Evolutionary conservation across 2,113 vertebrate genomes (phyloP).

Genomic region (Chaetops frenatus): DNA sequence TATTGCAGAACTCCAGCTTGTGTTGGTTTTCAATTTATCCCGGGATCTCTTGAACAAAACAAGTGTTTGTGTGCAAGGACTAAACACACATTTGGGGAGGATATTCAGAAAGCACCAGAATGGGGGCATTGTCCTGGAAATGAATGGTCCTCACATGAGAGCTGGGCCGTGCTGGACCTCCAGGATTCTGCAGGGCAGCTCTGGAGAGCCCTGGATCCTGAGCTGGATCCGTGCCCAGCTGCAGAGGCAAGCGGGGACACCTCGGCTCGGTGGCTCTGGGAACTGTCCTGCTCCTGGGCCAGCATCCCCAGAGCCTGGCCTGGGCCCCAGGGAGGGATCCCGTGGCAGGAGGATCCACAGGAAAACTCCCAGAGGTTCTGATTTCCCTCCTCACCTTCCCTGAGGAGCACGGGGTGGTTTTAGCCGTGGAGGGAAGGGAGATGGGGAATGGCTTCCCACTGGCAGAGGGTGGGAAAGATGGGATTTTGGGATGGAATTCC

Average conservation of each 20-base stretch:
- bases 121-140: neutral
- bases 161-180: neutral
- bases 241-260: neutral
- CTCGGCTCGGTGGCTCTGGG: neutral
- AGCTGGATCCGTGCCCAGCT: neutral
- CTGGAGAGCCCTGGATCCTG: neutral
- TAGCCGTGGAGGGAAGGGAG: too few relatives aligned
- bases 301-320: neutral
- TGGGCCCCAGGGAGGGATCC: too few relatives aligned
- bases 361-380: too few relatives aligned
- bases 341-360: too few relatives aligned
- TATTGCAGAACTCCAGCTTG: neutral
- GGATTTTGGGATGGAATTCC: neutral
- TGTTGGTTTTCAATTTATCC: neutral
- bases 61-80: neutral
- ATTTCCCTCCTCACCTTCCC: too few relatives aligned
- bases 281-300: neutral
- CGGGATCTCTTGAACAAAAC: neutral
- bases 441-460: too few relatives aligned
- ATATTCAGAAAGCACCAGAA: neutral
- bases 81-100: constrained; percentile 60
- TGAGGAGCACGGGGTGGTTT: too few relatives aligned
- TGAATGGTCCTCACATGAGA: neutral
- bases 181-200: neutral
- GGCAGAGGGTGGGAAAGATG: too few relatives aligned